A percentile compares a stretch with the other conserved stretches of the same genome.
These are phyloP conservation scores for Gila orcuttii DNA, from an alignment of 2,113 vertebrate genomes.

Conservation along the genomic window DNA sequence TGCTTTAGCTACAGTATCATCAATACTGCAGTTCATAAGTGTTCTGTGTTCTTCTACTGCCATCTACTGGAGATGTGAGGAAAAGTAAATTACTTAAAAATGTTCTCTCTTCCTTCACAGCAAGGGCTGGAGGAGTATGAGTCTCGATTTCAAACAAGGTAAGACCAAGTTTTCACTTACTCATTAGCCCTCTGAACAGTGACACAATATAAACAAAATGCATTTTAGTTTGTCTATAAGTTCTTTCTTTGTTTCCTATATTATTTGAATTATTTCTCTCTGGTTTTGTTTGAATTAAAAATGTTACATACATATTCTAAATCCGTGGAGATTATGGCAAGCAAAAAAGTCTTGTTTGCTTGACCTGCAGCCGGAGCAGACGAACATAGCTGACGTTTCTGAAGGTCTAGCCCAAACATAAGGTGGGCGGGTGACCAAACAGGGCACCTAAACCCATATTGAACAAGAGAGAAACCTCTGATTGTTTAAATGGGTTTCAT, in stretches of 20 bases:
- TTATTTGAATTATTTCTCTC: constrained; percentile 10
- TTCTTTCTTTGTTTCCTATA: constrained; percentile 5
- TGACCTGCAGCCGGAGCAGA: constrained; percentile 54
- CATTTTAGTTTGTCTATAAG: neutral
- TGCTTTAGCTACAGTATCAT: neutral
- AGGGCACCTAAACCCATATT: constrained; percentile 58
- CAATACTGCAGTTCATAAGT: constrained; percentile 11
- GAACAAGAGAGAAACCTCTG: constrained; percentile 43
- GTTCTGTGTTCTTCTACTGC: constrained; percentile 37
- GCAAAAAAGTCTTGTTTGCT: constrained; percentile 54
- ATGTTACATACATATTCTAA: neutral
- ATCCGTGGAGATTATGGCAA: constrained; percentile 33
- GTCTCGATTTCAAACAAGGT: constrained; percentile 86
- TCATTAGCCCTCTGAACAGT: neutral
- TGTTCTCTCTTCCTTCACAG: constrained; percentile 49
- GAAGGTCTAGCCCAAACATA: constrained; percentile 48
- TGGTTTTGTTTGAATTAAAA: constrained; percentile 30
- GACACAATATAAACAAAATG: neutral
- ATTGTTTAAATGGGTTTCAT: constrained; percentile 59
- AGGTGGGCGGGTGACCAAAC: constrained; percentile 57
- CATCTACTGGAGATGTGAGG: constrained; percentile 58
- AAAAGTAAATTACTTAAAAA: neutral
- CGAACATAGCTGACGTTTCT: constrained; percentile 46
- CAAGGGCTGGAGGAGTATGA: constrained; percentile 88
- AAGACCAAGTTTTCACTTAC: constrained; percentile 62